Conservation (phyloP, 1,140 invertebrate species). For the Protaetia brevitarsis region DNA sequence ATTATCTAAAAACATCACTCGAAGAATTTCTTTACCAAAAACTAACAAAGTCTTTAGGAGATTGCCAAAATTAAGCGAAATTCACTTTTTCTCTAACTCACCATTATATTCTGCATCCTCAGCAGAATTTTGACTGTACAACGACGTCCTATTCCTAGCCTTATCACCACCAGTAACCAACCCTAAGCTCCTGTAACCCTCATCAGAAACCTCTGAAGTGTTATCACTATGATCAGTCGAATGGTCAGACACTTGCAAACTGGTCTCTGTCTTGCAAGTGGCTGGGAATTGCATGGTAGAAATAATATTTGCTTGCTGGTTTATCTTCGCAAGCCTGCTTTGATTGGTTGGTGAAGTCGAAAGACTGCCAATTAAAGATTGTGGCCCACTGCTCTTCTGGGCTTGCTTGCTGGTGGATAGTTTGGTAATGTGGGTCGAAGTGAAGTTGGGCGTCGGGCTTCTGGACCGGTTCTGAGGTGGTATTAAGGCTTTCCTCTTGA, state of each 20-base stretch:
- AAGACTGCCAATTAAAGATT: constrained; percentile 34
- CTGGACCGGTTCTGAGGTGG: constrained; percentile 39
- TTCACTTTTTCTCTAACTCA: constrained; percentile 51
- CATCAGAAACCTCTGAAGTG: constrained; percentile 82
- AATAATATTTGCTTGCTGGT: constrained; percentile 19
- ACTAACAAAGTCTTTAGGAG: no score
- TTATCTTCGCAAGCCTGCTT: constrained; percentile 31
- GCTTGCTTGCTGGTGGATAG: constrained; percentile 28
- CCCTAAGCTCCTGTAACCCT: constrained; percentile 78
- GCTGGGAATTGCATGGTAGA: constrained; percentile 43
- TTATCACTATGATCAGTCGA: constrained; percentile 68
- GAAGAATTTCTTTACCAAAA: no score
- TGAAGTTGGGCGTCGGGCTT: constrained; percentile 46
- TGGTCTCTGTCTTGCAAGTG: constrained; percentile 40
- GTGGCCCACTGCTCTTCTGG: constrained; percentile 32
- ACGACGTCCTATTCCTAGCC: constrained; percentile 58
- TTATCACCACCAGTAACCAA: constrained; percentile 57
- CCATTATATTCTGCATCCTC: constrained; percentile 67
- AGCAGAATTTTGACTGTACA: constrained; percentile 63
- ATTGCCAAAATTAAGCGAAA: no score
- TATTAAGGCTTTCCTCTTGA: constrained; percentile 39
- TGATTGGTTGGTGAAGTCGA: constrained; percentile 3
- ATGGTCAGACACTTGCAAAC: constrained; percentile 43
- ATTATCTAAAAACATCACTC: no score
- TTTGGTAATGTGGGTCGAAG: constrained; percentile 42